Evolutionary conservation across 2,888 invertebrate species (phyloP).

Genomic region (Drosophila pegasa): DNA sequence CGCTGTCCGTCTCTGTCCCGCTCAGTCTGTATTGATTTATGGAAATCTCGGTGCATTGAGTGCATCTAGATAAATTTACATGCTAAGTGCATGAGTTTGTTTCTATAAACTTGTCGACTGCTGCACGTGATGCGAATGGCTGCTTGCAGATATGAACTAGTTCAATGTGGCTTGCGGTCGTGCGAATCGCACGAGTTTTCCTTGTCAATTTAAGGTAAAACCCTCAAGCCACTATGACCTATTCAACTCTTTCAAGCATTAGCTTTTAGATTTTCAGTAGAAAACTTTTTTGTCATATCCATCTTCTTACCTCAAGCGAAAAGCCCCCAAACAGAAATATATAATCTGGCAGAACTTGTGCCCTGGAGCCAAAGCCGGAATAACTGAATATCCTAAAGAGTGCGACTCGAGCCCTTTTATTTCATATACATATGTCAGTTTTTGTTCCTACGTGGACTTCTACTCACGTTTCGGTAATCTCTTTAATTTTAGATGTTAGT

Average conservation of each 20-base stretch:
- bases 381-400: background rate
- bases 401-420: background rate
- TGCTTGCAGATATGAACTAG: constrained; percentile 20
- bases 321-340: background rate
- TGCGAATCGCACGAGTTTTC: constrained; percentile 30
- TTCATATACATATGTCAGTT: background rate
- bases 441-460: background rate
- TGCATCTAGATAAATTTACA: constrained; percentile 62
- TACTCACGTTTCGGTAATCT: background rate
- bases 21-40: background rate
- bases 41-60: constrained; percentile 30
- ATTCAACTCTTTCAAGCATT: background rate
- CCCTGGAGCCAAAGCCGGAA: no score
- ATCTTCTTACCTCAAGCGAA: background rate
- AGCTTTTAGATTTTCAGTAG: background rate
- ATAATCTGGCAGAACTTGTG: no score
- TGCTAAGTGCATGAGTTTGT: constrained; percentile 47
- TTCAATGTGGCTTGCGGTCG: constrained; percentile 15
- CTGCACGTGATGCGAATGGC: constrained; percentile 33
- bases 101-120: constrained; percentile 30
- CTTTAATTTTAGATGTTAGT: background rate
- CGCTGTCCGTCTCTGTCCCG: background rate
- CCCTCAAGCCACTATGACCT: background rate
- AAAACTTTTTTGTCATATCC: background rate
- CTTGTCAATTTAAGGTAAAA: constrained; percentile 16